Conservation (phyloP, 2,888 invertebrate species). For the Drosophila multiciliata region DNA sequence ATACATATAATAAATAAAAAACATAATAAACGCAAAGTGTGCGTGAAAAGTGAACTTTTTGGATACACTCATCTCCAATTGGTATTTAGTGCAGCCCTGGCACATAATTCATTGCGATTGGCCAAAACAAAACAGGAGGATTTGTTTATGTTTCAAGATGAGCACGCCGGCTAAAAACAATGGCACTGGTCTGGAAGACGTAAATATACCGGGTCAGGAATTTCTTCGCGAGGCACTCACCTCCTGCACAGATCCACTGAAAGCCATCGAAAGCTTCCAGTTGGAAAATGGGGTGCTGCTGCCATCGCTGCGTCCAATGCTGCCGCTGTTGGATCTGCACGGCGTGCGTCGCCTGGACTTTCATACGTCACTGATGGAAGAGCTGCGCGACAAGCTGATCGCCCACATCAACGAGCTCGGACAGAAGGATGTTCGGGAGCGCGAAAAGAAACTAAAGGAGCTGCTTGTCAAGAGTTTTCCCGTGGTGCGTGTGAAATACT, state of each 20-base stretch:
- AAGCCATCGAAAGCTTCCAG: conserved; percentile 99
- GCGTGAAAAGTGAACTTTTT: neutral
- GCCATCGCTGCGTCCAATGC: conserved; percentile 96
- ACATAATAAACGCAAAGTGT: neutral
- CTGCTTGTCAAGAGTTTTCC: conserved; percentile 96
- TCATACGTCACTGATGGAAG: conserved; percentile 96
- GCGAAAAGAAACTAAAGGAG: conserved; percentile 94
- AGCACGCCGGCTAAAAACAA: conserved; percentile 83
- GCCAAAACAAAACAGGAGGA: conserved; percentile 4
- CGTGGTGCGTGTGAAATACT: conserved; percentile 94
- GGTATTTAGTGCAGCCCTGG: conserved; percentile 13
- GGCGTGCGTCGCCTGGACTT: conserved; percentile 96
- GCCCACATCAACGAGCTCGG: conserved; percentile 94
- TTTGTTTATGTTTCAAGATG: conserved; percentile 64
- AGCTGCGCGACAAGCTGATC: conserved; percentile 90
- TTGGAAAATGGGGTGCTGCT: conserved; percentile 95
- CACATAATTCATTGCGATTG: neutral
- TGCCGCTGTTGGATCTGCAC: conserved; percentile 97
- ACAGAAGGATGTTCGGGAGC: conserved; percentile 81
- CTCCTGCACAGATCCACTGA: conserved; percentile 97
- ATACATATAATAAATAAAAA: neutral
- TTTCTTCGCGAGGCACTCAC: conserved; percentile 95
- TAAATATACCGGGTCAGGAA: conserved; percentile 94
- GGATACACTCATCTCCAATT: neutral
- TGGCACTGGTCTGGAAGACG: conserved; percentile 91